Evolutionary conservation across 1,140 invertebrate genomes (phyloP), one percentile per base, ranked within the genome.

Genomic region (Aphaenogaster ashmeadi): DNA sequence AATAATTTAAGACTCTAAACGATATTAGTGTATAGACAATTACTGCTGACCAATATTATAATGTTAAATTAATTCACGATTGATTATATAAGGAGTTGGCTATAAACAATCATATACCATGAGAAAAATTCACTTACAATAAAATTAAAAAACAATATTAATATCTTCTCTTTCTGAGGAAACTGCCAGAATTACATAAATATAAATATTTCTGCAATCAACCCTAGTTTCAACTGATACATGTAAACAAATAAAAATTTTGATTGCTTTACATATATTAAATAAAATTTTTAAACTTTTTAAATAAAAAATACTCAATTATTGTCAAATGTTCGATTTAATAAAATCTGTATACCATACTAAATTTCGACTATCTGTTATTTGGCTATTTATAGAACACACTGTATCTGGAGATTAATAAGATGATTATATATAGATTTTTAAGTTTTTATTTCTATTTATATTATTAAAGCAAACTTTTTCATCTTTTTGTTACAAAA

Each of bases 21-120:
- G 52, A 80, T 62, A 27, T 38, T 80, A 80, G n/a, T 36, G 33
- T 67, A 50, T 80, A 67, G n/a, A 54, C 6, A 80, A 52, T 64
- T 52, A 80, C 4, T 15, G 38, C 4, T 62, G 27, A 62, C 41
- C 41, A 36, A 62, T 66, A 79, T 52, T 62, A 62, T 15, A 66
- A 79, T 33, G 21, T 41, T 11, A 62, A 78, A 78, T 44, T 74
- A 80, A 67, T 80, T 66, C 3, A n/a, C 1, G 27, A 67, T 67
- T 67, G 18, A 67, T 13, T 38, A 80, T 66, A n/a, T 67, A 67
- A 80, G 11, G 0, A 62, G 8, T 0, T 38, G 8, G 9, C n/a
- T 74, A 50, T 41, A 44, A 69, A 69, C 47, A 58, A 38, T 27
- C 18, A 38, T 36, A 50, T 60, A 36, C 5, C 15, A 27, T 62